Base-by-base conservation (phyloP, 2,888 invertebrate species). In the Sminthurides aquaticus region DNA sequence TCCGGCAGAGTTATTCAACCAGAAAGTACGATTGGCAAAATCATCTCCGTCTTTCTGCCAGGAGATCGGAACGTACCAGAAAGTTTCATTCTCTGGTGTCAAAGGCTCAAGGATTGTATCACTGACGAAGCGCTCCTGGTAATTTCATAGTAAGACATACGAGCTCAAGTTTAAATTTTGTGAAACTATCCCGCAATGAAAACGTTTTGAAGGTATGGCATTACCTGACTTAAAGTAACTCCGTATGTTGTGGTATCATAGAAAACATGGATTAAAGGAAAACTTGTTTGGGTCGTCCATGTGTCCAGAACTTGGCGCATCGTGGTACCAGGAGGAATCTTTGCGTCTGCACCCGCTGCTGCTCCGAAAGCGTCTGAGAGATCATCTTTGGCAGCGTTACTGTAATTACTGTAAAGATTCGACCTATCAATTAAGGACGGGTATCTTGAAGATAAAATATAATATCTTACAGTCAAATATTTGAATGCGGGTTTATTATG, bases 251-350 rank as follows among this genome's bases (percentile, higher is more conserved):
- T 49, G n/a, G 24, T 5, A 1, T 8, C 26, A 22, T 49, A 49
- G 18, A 24, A 34, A n/a, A 57, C 58, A 5, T 1, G 15, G 18
- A 60, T n/a, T 20, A 71, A 52, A 15, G 72, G 72, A 34, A 67
- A 70, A 48, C 73, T 71, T 0, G 62, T 27, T 57, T 71, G 65
- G 1, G 60, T 54, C 2, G 70, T 69, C 73, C 73, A 73, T 18
- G 60, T 54, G 25, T 67, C 60, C 60, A 73, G 43, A 20, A 73
- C 55, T 2, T 22, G 18, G 11, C 57, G 62, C 8, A 71, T 11
- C 1, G 64, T 62, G n/a, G 29, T n/a, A 2, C 11, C 55, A 54
- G 59, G 57, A 26, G 18, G 3, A 0, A 34, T 62, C 48, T 29
- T 49, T 28, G 62, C 60, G 20, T 67, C 25, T 22, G n/a, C 25